Evolutionary conservation across 2,797 vertebrate species (phyloP).

Genomic region (Potorous gilbertii): DNA sequence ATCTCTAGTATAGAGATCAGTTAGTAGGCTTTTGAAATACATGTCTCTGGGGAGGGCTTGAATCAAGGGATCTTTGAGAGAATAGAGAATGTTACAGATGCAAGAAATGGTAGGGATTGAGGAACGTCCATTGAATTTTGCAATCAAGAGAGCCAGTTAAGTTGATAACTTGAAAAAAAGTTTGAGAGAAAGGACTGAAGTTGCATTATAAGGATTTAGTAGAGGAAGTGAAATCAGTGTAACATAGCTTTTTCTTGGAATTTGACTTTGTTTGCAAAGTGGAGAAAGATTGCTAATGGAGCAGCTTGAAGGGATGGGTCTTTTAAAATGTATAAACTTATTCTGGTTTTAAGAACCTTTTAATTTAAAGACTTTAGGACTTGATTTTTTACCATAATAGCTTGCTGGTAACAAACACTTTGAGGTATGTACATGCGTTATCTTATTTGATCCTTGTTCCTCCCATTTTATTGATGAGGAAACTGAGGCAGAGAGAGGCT

Average conservation of each 20-base stretch:
- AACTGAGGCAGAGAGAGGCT: neutral
- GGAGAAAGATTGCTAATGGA: neutral
- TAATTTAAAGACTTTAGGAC: neutral
- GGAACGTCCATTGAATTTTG: neutral
- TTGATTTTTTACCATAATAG: neutral
- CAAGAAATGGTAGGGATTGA: neutral
- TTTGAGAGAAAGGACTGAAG: neutral
- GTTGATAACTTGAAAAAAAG: neutral
- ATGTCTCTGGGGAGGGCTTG: neutral
- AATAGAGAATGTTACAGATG: neutral
- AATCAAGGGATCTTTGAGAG: neutral
- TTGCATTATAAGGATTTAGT: neutral
- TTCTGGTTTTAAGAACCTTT: neutral
- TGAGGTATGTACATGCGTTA: neutral
- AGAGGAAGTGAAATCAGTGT: neutral
- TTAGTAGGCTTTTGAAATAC: neutral
- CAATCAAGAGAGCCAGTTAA: neutral
- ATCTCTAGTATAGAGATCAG: neutral
- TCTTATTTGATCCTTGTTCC: constrained; percentile 1
- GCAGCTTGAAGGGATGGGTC: neutral
- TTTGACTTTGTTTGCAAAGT: neutral
- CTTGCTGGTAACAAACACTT: neutral
- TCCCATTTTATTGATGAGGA: constrained; percentile 31
- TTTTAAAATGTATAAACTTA: neutral
- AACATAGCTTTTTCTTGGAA: neutral